A percentile compares a stretch with the other conserved stretches of the same genome.
Conservation (phyloP, 1,140 invertebrate genomes). For the Pseudomyrmex concolor region DNA sequence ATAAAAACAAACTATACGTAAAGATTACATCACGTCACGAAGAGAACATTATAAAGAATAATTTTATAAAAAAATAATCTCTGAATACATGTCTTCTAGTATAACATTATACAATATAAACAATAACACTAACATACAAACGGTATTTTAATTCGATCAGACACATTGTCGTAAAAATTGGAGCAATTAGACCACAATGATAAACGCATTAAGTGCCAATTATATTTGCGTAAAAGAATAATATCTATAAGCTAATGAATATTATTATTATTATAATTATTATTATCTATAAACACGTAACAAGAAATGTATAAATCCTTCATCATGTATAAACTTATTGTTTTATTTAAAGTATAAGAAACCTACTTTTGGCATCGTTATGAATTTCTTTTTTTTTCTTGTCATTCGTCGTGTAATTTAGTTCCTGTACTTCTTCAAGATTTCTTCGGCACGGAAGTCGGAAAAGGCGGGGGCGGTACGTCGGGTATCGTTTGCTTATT, state of each 20-base stretch:
- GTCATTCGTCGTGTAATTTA: too few species aligned
- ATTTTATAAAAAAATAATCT: neutral
- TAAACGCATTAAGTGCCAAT: too few species aligned
- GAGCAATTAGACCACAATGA: neutral
- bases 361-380: too few species aligned
- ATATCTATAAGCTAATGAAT: too few species aligned
- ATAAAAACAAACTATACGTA: neutral
- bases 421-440: conserved; percentile 30
- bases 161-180: conserved; percentile 18
- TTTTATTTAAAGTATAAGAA: too few species aligned
- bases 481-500: conserved; percentile 74
- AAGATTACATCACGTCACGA: neutral
- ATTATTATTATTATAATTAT: too few species aligned
- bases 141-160: neutral
- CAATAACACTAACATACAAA: neutral
- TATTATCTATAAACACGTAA: too few species aligned
- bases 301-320: too few species aligned
- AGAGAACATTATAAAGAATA: neutral
- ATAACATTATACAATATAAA: neutral
- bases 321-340: too few species aligned
- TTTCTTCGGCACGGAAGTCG: conserved; percentile 65
- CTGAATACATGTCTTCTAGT: neutral
- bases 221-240: too few species aligned
- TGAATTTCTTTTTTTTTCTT: too few species aligned
- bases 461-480: conserved; percentile 77